Evolutionary conservation across 2,113 vertebrate genomes (phyloP).

Genomic region (Oreochromis aureus): DNA sequence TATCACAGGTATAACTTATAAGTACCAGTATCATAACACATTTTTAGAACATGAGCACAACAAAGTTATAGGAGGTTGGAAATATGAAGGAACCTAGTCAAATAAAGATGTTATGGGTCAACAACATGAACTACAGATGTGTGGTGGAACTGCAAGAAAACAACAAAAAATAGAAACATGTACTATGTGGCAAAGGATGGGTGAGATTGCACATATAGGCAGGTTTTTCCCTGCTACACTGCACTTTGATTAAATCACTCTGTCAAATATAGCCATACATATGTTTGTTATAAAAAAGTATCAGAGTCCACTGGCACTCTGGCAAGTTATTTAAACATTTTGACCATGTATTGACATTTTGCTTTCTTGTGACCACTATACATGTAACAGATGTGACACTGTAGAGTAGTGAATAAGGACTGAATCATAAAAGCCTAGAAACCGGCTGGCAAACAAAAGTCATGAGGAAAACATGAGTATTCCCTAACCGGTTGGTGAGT

Average conservation of each 20-base stretch:
- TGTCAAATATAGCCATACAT: neutral
- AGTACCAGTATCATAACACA: neutral
- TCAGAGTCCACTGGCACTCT: neutral
- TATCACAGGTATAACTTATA: neutral
- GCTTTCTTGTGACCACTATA: neutral
- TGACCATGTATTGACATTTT: neutral
- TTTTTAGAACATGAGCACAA: neutral
- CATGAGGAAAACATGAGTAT: neutral
- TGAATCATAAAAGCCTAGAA: neutral
- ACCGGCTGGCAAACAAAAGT: neutral
- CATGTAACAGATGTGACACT: neutral
- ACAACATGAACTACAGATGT: neutral
- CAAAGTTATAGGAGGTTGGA: neutral
- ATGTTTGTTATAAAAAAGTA: neutral
- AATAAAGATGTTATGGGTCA: neutral
- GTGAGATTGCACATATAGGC: no score
- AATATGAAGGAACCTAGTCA: neutral
- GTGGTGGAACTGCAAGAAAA: neutral
- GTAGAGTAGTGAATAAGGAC: neutral
- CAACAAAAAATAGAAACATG: no score
- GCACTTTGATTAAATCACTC: neutral
- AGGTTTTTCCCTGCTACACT: no score
- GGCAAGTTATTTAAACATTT: neutral
- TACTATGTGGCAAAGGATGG: no score
- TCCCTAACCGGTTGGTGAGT: neutral